These are phyloP conservation scores for Nipponacmea schrenckii DNA, from an alignment of 2,888 invertebrate species.

Conservation along the genomic window DNA sequence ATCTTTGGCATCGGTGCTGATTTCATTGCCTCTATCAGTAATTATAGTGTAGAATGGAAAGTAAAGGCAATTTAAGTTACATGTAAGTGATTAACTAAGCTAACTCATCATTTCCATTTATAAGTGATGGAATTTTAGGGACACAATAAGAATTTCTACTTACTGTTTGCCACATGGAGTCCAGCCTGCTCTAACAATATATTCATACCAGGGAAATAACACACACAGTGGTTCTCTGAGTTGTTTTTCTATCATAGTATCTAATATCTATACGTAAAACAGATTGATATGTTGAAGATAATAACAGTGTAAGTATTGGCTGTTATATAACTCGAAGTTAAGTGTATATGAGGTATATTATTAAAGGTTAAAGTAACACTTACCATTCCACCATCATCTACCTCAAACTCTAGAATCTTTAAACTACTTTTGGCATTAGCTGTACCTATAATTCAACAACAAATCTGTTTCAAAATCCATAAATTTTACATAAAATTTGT, in stretches of 20 bases:
- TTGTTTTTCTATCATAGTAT: slow-evolving; percentile 69
- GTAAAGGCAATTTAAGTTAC: too few relatives aligned
- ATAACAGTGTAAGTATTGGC: neutral
- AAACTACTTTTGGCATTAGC: slow-evolving; percentile 90
- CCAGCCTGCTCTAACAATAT: slow-evolving; percentile 95
- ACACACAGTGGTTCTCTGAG: slow-evolving; percentile 67
- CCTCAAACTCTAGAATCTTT: slow-evolving; percentile 77
- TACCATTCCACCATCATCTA: slow-evolving; percentile 63
- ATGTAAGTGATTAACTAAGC: too few relatives aligned
- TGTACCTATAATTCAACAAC: slow-evolving; percentile 73
- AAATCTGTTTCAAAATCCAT: neutral
- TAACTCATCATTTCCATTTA: too few relatives aligned
- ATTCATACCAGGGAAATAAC: slow-evolving; percentile 93
- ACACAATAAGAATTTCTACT: slow-evolving; percentile 68
- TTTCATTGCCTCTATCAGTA: too few relatives aligned
- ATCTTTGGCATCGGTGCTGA: too few relatives aligned
- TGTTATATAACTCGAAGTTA: neutral
- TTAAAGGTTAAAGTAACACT: slow-evolving; percentile 17
- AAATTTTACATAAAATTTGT: neutral
- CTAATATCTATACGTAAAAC: slow-evolving; percentile 68
- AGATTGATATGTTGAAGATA: neutral
- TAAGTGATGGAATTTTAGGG: too few relatives aligned
- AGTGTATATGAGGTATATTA: neutral
- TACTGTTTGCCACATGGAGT: slow-evolving; percentile 89
- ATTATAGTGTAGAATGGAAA: too few relatives aligned